Base-by-base conservation (phyloP, 2,113 vertebrate genomes). In the Podilymbus podiceps region DNA sequence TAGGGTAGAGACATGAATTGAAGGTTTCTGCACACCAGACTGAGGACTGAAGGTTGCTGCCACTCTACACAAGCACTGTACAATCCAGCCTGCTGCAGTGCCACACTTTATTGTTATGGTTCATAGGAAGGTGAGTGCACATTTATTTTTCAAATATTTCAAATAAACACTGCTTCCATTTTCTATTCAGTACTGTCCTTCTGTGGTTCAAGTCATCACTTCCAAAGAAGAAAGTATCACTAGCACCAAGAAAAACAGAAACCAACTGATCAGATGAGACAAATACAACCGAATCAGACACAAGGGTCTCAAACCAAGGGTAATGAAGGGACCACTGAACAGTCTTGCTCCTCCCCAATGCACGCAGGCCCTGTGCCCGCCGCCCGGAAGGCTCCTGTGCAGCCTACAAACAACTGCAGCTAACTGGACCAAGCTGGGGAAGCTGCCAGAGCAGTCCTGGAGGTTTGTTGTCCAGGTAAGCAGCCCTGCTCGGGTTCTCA, bases 361-460 rank as follows among this genome's bases (percentile, higher is more conserved):
- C 46, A 49, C 28, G 1, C 6, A 7, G 53, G 50, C 58, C 38
- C 76, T 19, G 14, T 9, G 6, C 64, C 9, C 0, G 4, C 42
- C 69, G 72, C 69, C 38, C 44, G 11, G 25, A 50, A 49, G 52
- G n/a, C 27, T 40, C 55, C 17, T 23, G n/a, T 2, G 55, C 12
- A 6, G n/a, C 4, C 1, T 19, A 12, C 35, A 52, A 64, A 18
- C 15, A 42, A 9, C 40, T 5, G 25, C 1, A 16, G 12, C 0
- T 6, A 30, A 33, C 14, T 9, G 27, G 28, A 18, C 15, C 42
- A 11, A 11, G 12, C 31, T 22, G 35, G 22, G 33, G 35, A 42
- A 31, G 88, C 11, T 30, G 33, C 59, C 59, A 75, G 64, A 53
- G 50, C 27, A 8, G 4, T 3, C n/a, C 67, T 14, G 0, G 33